Conservation (phyloP, 2,888 invertebrate species). For the Pogonocherus hispidulus region DNA sequence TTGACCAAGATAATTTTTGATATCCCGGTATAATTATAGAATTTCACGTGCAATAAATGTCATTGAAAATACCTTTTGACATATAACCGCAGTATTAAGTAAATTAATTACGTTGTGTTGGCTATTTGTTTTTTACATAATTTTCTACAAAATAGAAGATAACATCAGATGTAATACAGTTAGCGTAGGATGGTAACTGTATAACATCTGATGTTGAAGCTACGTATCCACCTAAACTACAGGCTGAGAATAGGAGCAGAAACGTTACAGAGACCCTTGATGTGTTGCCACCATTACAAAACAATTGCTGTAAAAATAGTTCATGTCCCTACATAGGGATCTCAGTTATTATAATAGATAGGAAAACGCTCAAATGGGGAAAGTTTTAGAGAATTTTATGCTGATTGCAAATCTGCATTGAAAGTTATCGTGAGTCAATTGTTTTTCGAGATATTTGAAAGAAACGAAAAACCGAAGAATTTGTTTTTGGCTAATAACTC, state of each 20-base stretch:
- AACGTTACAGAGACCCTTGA: background rate
- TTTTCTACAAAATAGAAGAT: background rate
- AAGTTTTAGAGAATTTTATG: too few species aligned
- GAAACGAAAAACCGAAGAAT: too few species aligned
- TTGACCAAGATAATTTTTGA: too few species aligned
- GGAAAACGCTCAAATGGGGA: too few species aligned
- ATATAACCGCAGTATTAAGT: slow-evolving; percentile 42
- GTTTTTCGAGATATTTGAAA: too few species aligned
- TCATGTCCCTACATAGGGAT: too few species aligned
- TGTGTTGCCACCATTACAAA: background rate
- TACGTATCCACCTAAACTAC: background rate
- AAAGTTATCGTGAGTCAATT: too few species aligned
- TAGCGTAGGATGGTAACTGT: too few species aligned
- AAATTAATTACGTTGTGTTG: slow-evolving; percentile 20
- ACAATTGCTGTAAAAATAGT: background rate
- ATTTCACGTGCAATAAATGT: slow-evolving; percentile 39
- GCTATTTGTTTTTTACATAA: background rate
- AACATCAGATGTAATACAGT: too few species aligned
- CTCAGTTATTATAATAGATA: too few species aligned
- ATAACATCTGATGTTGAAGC: slow-evolving; percentile 1
- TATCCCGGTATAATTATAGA: slow-evolving; percentile 36
- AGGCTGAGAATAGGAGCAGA: background rate
- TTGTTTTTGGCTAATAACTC: too few species aligned
- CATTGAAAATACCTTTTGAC: slow-evolving; percentile 48
- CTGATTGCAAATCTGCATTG: too few species aligned